Conservation (phyloP, 2,797 vertebrate species). For the Rhinoraja longicauda region DNA sequence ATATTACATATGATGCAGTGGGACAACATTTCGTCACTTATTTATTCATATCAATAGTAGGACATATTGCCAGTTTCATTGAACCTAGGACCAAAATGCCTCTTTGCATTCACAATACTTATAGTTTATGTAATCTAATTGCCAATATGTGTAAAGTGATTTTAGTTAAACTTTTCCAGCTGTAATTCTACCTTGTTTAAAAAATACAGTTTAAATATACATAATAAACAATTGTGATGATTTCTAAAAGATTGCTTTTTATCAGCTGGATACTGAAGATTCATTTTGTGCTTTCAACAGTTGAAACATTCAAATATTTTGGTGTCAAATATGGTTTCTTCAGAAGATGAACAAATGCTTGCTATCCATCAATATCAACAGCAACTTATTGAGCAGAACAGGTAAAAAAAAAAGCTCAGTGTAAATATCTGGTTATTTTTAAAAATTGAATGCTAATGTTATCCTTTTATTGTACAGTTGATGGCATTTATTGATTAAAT, state of each 20-base stretch:
- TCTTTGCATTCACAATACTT: not conserved
- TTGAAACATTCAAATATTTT: not conserved
- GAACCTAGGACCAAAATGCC: not conserved
- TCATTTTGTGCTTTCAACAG: constrained; percentile 8
- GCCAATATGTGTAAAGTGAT: not conserved
- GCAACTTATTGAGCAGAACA: constrained; percentile 72
- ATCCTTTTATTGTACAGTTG: too few species aligned
- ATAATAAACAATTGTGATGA: too few species aligned
- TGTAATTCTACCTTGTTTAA: too few species aligned
- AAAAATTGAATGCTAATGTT: not conserved
- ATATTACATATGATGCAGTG: not conserved
- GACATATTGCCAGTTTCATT: not conserved
- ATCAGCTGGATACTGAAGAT: too few species aligned
- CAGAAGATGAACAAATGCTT: constrained; percentile 53
- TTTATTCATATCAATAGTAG: too few species aligned
- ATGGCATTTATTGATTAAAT: too few species aligned
- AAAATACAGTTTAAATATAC: too few species aligned
- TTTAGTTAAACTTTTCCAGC: not conserved
- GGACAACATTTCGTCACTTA: not conserved
- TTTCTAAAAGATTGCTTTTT: not conserved
- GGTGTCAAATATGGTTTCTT: constrained; percentile 33
- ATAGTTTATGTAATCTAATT: not conserved
- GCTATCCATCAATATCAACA: constrained; percentile 70
- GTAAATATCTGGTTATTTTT: not conserved
- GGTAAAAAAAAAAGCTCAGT: constrained; percentile 47